Conservation (phyloP, 64 coral and sea anemone species). For the Trachythela sp. region DNA sequence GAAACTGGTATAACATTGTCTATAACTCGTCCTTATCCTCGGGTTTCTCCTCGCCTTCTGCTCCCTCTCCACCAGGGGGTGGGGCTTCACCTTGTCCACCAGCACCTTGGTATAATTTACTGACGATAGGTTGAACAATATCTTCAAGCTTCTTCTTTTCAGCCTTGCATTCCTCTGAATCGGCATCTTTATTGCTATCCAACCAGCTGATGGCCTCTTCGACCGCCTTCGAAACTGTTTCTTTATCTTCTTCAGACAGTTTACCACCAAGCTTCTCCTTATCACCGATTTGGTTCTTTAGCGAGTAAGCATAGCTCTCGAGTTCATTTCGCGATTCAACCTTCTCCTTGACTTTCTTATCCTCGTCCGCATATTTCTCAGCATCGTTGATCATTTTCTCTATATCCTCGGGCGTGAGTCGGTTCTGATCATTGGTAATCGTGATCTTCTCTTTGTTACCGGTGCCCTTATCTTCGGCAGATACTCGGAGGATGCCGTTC, state of each 20-base stretch:
- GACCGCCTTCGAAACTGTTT: slow-evolving; percentile 76
- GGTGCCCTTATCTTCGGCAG: slow-evolving; percentile 96
- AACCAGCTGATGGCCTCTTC: slow-evolving; percentile 91
- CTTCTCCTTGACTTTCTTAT: slow-evolving; percentile 86
- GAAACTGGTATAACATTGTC: background rate
- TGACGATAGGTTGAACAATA: slow-evolving; percentile 99
- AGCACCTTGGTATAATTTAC: slow-evolving; percentile 94
- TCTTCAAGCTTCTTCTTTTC: slow-evolving; percentile 97
- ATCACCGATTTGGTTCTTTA: slow-evolving; percentile 99
- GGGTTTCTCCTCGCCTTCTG: slow-evolving; percentile 67
- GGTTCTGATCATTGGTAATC: slow-evolving; percentile 98
- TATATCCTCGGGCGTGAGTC: slow-evolving; percentile 94
- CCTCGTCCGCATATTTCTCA: slow-evolving; percentile 99
- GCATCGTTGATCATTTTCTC: slow-evolving; percentile 98
- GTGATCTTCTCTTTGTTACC: slow-evolving; percentile 99
- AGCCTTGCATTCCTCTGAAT: slow-evolving; percentile 80
- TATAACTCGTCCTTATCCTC: slow-evolving; percentile 99
- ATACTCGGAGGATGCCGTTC: slow-evolving; percentile 97
- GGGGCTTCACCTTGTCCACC: slow-evolving; percentile 64
- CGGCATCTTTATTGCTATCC: slow-evolving; percentile 90
- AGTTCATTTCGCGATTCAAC: slow-evolving; percentile 93
- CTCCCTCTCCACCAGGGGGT: slow-evolving; percentile 41
- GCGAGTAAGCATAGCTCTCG: slow-evolving; percentile 97
- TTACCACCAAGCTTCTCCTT: slow-evolving; percentile 98
- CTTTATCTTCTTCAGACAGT: slow-evolving; percentile 88